phyloP scores from a whole-genome alignment of 2,888 invertebrate genomes.

The Lysandra coridon region DNA sequence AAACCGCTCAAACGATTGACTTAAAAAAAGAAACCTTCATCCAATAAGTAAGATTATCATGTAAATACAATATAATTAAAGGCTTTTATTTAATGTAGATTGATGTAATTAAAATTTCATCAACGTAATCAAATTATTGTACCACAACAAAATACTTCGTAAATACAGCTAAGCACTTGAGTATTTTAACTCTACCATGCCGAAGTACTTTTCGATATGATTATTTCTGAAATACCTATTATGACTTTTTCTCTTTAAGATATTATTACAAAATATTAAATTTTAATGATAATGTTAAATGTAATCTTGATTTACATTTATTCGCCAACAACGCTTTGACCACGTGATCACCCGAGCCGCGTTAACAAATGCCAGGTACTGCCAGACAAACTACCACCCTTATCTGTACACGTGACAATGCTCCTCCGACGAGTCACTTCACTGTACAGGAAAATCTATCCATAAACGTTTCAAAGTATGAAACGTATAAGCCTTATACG shows the following conservation, averaged over 20 bases:
- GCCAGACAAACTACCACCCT: constrained; percentile 72
- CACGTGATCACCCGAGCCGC: constrained; percentile 52
- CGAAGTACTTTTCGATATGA: too few species aligned
- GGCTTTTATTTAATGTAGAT: neutral
- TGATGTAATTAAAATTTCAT: neutral
- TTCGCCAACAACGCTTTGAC: constrained; percentile 47
- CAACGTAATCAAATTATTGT: too few species aligned
- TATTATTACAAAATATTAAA: too few species aligned
- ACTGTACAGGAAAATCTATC: constrained; percentile 17
- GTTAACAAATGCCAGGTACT: constrained; percentile 65
- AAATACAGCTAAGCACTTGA: too few species aligned
- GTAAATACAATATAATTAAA: neutral
- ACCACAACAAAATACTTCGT: too few species aligned
- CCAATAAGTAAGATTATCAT: neutral
- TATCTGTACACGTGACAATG: constrained; percentile 76
- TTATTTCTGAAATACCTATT: too few species aligned
- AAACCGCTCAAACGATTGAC: neutral
- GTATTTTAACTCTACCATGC: too few species aligned
- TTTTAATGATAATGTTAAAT: neutral
- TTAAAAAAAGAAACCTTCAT: neutral
- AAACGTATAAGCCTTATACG: too few species aligned
- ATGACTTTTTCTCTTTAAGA: too few species aligned
- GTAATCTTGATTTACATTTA: neutral
- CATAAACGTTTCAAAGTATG: neutral
- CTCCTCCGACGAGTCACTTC: constrained; percentile 50